Percentiles rank a stretch among this genome's conserved stretches.
Evolutionary conservation across 2,797 vertebrate species (phyloP).

Genomic region (Sparus aurata): DNA sequence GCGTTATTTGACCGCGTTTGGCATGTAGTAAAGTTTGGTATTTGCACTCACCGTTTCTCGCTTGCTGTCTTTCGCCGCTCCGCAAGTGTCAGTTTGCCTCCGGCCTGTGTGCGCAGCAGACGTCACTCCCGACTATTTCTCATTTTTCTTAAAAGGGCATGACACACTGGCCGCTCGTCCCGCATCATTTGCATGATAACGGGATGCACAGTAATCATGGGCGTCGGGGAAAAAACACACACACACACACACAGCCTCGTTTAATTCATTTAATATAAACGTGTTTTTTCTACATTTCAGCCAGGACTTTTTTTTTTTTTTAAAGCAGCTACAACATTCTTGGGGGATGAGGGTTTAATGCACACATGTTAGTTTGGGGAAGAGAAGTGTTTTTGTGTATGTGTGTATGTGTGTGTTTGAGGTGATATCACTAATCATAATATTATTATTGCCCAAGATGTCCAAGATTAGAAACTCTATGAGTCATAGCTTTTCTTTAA

Average conservation of each 20-base stretch:
- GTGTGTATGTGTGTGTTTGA: too few species aligned
- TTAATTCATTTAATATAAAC: background rate
- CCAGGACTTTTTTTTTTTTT: too few species aligned
- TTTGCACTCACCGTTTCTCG: constrained; percentile 83
- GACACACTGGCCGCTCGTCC: constrained; percentile 57
- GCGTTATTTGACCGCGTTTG: constrained; percentile 50
- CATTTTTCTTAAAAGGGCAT: constrained; percentile 83
- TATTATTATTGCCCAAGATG: too few species aligned
- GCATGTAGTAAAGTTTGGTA: constrained; percentile 71
- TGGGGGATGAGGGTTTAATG: too few species aligned
- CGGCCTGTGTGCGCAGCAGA: constrained; percentile 77
- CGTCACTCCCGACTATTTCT: constrained; percentile 79
- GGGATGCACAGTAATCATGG: constrained; percentile 1
- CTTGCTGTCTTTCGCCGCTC: constrained; percentile 83
- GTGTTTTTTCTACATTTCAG: too few species aligned
- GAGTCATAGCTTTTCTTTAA: too few species aligned
- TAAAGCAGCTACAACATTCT: too few species aligned
- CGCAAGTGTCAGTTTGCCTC: constrained; percentile 82
- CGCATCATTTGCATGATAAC: constrained; percentile 53
- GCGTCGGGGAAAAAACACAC: background rate
- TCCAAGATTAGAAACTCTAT: too few species aligned
- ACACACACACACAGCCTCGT: too few species aligned
- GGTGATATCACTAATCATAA: too few species aligned
- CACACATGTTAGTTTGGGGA: too few species aligned
- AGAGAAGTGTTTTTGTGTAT: too few species aligned